Conservation (phyloP, 2,888 invertebrate genomes). For the Prosapia bicincta region DNA sequence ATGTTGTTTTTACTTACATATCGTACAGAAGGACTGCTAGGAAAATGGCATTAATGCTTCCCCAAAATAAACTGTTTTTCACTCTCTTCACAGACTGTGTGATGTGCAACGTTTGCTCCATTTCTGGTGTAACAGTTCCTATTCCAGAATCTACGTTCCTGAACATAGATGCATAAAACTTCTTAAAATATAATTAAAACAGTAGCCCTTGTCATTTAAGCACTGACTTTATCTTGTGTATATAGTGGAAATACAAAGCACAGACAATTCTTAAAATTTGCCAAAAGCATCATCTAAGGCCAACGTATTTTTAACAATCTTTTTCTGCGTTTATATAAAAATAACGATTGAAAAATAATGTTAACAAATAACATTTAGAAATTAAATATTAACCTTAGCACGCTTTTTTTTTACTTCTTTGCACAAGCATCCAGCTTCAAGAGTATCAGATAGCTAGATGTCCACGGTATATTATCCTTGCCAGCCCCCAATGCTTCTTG, state of each 20-base stretch:
- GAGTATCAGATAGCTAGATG: no score
- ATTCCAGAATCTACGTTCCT: not conserved
- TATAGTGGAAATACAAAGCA: not conserved
- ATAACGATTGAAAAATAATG: no score
- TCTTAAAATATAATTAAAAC: not conserved
- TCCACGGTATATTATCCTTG: no score
- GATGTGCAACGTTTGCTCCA: conserved; percentile 19
- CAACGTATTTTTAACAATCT: not conserved
- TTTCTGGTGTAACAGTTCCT: not conserved
- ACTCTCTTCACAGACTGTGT: conserved; percentile 13
- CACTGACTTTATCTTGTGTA: not conserved
- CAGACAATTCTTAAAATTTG: not conserved
- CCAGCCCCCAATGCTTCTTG: no score
- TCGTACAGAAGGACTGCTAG: conserved; percentile 56
- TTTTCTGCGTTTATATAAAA: not conserved
- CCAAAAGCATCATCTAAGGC: not conserved
- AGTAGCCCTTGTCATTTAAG: no score
- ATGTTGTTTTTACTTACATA: conserved; percentile 51
- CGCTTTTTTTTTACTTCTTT: no score
- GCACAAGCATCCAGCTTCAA: no score
- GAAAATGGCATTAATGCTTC: conserved; percentile 54
- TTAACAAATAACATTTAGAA: no score
- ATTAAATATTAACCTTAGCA: no score
- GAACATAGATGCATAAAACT: no score
- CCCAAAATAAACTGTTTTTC: conserved; percentile 47